A percentile compares a stretch with the other conserved stretches of the same genome.
Conservation (phyloP, 2,797 vertebrate genomes). For the Microctenopoma steveboyesi region DNA sequence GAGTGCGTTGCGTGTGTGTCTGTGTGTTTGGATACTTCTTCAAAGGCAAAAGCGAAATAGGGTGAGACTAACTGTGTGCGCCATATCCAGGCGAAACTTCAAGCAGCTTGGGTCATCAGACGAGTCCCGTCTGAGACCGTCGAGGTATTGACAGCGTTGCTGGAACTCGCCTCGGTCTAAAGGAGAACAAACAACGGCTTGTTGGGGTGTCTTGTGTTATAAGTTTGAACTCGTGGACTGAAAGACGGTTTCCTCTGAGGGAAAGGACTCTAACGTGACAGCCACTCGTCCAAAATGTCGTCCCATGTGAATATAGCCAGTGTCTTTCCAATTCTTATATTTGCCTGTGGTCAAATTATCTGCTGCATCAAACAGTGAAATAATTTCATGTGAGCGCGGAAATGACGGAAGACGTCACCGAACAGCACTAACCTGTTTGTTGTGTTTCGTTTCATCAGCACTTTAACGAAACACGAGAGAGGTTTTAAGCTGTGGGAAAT, state of each 20-base stretch:
- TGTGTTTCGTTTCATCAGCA: slow-evolving; percentile 39
- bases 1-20: slow-evolving; percentile 22
- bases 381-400: not conserved
- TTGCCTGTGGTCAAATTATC: not conserved
- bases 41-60: slow-evolving; percentile 52
- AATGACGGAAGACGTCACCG: slow-evolving; percentile 11
- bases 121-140: slow-evolving; percentile 29
- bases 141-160: slow-evolving; percentile 18
- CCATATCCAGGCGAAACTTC: slow-evolving; percentile 30
- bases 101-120: slow-evolving; percentile 38
- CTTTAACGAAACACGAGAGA: slow-evolving; percentile 33
- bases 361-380: slow-evolving; percentile 19
- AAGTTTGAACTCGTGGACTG: slow-evolving; percentile 9
- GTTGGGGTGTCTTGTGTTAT: slow-evolving; percentile 7
- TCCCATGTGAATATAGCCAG: not conserved
- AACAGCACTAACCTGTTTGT: slow-evolving; percentile 55
- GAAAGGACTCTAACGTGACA: not conserved
- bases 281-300: not conserved
- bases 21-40: slow-evolving; percentile 49
- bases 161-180: not conserved
- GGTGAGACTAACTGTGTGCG: slow-evolving; percentile 20
- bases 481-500: slow-evolving; percentile 55
- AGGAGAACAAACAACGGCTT: slow-evolving; percentile 33
- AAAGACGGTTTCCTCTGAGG: not conserved
- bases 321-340: slow-evolving; percentile 1